Conservation (phyloP, 2,888 invertebrate species). For the Caenorhabditis sp. region DNA sequence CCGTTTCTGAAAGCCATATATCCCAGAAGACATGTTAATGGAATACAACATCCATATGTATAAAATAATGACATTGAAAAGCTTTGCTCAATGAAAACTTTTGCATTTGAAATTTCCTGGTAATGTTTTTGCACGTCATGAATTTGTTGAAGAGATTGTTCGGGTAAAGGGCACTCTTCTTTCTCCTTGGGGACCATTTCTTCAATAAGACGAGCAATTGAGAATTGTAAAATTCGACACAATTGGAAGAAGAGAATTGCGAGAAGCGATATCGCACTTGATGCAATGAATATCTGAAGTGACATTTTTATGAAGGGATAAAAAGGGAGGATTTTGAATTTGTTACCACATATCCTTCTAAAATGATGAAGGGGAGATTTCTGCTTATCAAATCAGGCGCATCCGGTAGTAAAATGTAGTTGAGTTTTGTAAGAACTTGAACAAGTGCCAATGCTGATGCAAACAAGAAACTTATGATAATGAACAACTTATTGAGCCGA, state of each 20-base stretch:
- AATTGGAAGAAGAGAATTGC: constrained; percentile 40
- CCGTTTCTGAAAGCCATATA: constrained; percentile 41
- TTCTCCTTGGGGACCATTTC: constrained; percentile 46
- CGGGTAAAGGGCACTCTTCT: constrained; percentile 43
- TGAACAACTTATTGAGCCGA: constrained; percentile 48
- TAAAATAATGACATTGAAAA: constrained; percentile 48
- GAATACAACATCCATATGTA: constrained; percentile 50
- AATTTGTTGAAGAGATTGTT: constrained; percentile 46
- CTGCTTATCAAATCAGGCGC: constrained; percentile 48
- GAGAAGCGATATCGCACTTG: constrained; percentile 31
- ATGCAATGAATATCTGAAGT: constrained; percentile 40
- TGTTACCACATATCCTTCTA: constrained; percentile 49
- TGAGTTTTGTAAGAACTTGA: constrained; percentile 49
- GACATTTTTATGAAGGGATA: background rate
- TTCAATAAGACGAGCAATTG: constrained; percentile 28
- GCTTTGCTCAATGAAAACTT: constrained; percentile 43
- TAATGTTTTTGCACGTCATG: constrained; percentile 48
- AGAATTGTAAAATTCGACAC: constrained; percentile 32
- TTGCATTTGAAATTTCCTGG: constrained; percentile 48
- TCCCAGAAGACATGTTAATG: constrained; percentile 35
- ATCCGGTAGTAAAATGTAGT: constrained; percentile 42
- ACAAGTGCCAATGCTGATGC: constrained; percentile 44
- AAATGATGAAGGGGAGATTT: constrained; percentile 39
- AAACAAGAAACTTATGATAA: constrained; percentile 47
- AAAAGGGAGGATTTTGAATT: background rate